Percentiles rank a stretch among this genome's conserved stretches.
These are phyloP conservation scores for Thunnus albacares DNA, from an alignment of 2,797 vertebrate genomes.

Conservation along the genomic window DNA sequence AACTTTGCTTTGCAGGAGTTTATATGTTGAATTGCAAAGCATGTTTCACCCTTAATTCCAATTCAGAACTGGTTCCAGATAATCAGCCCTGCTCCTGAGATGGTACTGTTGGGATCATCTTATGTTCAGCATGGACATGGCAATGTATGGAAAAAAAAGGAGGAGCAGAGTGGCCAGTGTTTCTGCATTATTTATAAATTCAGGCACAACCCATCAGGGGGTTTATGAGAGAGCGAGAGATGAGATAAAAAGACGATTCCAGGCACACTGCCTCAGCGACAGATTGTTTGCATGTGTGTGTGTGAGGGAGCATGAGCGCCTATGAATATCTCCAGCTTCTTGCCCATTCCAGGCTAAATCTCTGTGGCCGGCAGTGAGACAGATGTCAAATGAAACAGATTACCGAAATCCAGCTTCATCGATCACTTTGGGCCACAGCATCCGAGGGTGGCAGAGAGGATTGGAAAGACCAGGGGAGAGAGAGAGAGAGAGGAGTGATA, in stretches of 20 bases:
- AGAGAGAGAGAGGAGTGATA: slow-evolving; percentile 23
- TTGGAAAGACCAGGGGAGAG: slow-evolving; percentile 22
- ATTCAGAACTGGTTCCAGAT: slow-evolving; percentile 7
- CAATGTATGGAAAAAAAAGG: slow-evolving; percentile 16
- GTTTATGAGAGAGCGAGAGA: slow-evolving; percentile 54
- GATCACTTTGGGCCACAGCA: slow-evolving; percentile 61
- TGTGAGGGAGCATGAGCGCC: slow-evolving; percentile 22
- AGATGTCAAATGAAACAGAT: slow-evolving; percentile 81
- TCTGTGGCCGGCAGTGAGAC: slow-evolving; percentile 63
- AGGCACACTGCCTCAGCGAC: slow-evolving; percentile 53
- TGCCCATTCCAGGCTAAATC: slow-evolving; percentile 66
- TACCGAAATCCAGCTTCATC: slow-evolving; percentile 75
- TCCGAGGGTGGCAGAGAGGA: slow-evolving; percentile 25
- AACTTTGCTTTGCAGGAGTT: neutral
- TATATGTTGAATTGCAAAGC: neutral
- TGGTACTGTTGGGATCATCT: neutral
- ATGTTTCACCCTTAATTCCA: slow-evolving; percentile 1
- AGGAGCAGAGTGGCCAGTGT: slow-evolving; percentile 23
- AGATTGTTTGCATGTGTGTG: slow-evolving; percentile 52
- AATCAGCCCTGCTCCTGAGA: slow-evolving; percentile 3
- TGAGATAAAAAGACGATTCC: slow-evolving; percentile 65
- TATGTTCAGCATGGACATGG: slow-evolving; percentile 33
- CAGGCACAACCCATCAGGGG: slow-evolving; percentile 52
- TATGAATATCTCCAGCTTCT: slow-evolving; percentile 62
- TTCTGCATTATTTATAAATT: slow-evolving; percentile 73